Evolutionary conservation across 2,888 invertebrate genomes (phyloP).

Genomic region (Apodemia mormo): DNA sequence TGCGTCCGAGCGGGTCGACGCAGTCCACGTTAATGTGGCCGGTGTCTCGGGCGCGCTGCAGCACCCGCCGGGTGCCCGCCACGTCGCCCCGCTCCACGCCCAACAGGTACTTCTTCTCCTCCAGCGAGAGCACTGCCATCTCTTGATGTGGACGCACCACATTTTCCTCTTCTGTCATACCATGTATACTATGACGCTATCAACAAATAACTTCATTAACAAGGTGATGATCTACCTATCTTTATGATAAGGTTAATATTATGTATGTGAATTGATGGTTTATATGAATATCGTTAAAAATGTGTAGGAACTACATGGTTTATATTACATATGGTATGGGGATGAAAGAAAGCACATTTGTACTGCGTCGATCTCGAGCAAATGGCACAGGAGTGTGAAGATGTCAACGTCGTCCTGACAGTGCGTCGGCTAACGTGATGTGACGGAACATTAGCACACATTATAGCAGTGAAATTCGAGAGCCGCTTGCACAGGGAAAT

Average conservation of each 20-base stretch:
- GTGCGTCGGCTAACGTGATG: background rate
- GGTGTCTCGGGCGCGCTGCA: conserved; percentile 88
- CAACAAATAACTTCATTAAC: conserved; percentile 34
- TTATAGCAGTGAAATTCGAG: background rate
- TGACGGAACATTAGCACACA: background rate
- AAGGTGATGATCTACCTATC: background rate
- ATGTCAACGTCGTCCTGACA: background rate
- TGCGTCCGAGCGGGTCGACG: conserved; percentile 97
- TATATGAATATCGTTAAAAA: background rate
- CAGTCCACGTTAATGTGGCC: conserved; percentile 96
- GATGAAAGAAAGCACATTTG: background rate
- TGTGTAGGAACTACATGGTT: background rate
- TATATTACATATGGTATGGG: background rate
- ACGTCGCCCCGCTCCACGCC: conserved; percentile 98
- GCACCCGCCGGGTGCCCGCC: conserved; percentile 93
- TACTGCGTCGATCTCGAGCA: background rate
- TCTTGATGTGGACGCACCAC: conserved; percentile 94
- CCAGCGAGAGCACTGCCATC: conserved; percentile 89
- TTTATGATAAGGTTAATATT: too few species aligned
- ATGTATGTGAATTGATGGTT: background rate
- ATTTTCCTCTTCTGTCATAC: conserved; percentile 95
- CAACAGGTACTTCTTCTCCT: conserved; percentile 96
- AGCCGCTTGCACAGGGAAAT: conserved; percentile 20
- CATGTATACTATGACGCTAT: conserved; percentile 93
- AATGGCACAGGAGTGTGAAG: background rate